These are phyloP conservation scores for Bubalus kerabau DNA, from an alignment of 2,113 vertebrate species.

Conservation along the genomic window DNA sequence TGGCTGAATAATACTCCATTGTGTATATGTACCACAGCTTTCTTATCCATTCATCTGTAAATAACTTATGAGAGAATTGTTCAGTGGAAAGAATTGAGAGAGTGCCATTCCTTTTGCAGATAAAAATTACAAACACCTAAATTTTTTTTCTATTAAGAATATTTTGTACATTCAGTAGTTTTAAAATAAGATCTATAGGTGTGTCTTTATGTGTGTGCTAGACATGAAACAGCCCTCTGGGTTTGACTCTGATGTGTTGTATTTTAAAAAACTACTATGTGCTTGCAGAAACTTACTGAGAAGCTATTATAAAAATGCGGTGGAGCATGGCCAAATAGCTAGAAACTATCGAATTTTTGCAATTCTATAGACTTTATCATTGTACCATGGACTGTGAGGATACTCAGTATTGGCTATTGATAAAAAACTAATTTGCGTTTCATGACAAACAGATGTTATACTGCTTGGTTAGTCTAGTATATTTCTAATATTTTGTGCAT, in stretches of 20 bases:
- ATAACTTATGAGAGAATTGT: conserved; percentile 23
- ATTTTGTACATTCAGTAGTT: conserved; percentile 52
- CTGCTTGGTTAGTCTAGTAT: conserved; percentile 53
- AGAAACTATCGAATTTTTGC: conserved; percentile 39
- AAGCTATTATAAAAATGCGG: conserved; percentile 24
- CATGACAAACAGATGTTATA: conserved; percentile 37
- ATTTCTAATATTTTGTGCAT: conserved; percentile 67
- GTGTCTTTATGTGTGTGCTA: conserved; percentile 53
- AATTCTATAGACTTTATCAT: neutral
- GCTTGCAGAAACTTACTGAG: conserved; percentile 42
- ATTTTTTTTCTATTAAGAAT: conserved; percentile 44
- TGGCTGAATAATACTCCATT: too few relatives aligned
- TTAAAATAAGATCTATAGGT: conserved; percentile 42
- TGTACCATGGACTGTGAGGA: conserved; percentile 9
- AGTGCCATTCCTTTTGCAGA: conserved; percentile 19
- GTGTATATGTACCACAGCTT: too few relatives aligned
- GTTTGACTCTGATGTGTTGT: conserved; percentile 33
- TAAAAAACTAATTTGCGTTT: conserved; percentile 61
- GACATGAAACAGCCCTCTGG: conserved; percentile 6
- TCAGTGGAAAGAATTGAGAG: conserved; percentile 14
- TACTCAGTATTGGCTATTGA: conserved; percentile 47
- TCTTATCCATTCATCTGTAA: conserved; percentile 44
- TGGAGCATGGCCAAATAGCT: neutral
- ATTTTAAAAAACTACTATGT: conserved; percentile 29
- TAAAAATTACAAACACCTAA: conserved; percentile 36